A percentile compares a stretch with the other conserved stretches of the same genome.
These are phyloP conservation scores for Lamproptera curius DNA, from an alignment of 2,888 invertebrate genomes.

Conservation along the genomic window DNA sequence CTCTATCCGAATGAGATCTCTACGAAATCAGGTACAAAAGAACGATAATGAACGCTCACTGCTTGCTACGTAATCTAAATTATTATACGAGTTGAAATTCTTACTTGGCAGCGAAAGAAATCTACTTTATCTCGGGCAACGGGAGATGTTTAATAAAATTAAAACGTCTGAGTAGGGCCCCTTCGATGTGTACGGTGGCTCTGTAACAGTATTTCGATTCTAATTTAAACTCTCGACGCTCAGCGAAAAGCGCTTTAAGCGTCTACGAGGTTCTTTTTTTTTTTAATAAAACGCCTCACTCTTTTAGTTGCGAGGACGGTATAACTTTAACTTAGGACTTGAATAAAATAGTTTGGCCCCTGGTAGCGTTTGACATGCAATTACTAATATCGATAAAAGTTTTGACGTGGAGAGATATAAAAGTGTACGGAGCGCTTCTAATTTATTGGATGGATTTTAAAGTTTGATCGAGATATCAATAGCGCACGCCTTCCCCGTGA, in stretches of 20 bases:
- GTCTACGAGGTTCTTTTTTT: constrained; percentile 33
- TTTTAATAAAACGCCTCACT: constrained; percentile 23
- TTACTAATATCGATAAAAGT: constrained; percentile 38
- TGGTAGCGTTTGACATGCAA: constrained; percentile 36
- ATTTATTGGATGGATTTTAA: constrained; percentile 26
- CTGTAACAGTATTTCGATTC: constrained; percentile 61
- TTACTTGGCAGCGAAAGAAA: constrained; percentile 74
- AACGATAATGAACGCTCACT: constrained; percentile 78
- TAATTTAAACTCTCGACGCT: constrained; percentile 46
- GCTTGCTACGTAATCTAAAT: constrained; percentile 78
- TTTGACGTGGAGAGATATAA: constrained; percentile 29
- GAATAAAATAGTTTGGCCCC: constrained; percentile 30
- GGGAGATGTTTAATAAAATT: constrained; percentile 75
- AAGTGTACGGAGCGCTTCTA: constrained; percentile 15
- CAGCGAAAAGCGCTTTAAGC: constrained; percentile 42
- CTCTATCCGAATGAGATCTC: constrained; percentile 78
- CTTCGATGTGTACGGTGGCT: constrained; percentile 60
- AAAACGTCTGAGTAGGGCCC: constrained; percentile 62
- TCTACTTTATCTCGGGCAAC: constrained; percentile 70
- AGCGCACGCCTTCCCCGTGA: constrained; percentile 22
- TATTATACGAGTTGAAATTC: constrained; percentile 76
- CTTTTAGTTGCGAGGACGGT: constrained; percentile 28
- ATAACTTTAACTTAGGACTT: constrained; percentile 26
- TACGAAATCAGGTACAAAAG: constrained; percentile 75
- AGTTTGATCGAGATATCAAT: constrained; percentile 29